Evolutionary conservation across 2,888 invertebrate genomes (phyloP), one percentile per base, ranked within the genome.

Genomic region (Drosophila parthenogenetica): DNA sequence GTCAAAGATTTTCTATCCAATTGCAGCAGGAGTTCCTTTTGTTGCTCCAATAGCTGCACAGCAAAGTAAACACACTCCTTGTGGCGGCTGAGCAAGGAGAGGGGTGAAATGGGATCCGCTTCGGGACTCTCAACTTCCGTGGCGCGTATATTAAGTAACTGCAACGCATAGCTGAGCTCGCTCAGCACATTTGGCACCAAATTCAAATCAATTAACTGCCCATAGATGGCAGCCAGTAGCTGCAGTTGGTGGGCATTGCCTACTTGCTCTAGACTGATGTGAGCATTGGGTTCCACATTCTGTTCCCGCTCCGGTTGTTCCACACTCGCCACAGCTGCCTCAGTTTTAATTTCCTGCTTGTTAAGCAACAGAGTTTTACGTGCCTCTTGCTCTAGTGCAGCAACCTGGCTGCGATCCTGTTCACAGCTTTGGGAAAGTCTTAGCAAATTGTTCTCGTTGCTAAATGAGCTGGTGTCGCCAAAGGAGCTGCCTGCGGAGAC

Each of bases 41-140:
- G 94, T 25, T 93, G 92, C 90, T 94, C 94, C 29, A 97, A 91
- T 1, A 95, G 94, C 62, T 93, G 93, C 0, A 94, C 92, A 19
- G 96, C 94, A 93, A 97, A 97, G 92, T 95, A 97, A 3, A 96
- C 94, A 81, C 96, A 95, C 89, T 97, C 81, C 45, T 72, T 78
- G 13, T 71, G 58, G 1, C 48, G 43, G 0, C 48, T 17, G 0
- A 84, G 40, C 0, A 66, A 5, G 0, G 55, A 40, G 2, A 82
- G 29, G 0, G 66, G 48, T 0, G 42, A 13, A 5, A 39, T 7
- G 19, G 11, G 1, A 5, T 16, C 13, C 11, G 16, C 3, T 1
- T 45, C 10, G 5, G 69, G 13, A 13, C 32, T 53, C 10, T 55
- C 22, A 10, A 35, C 5, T 1, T 46, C 60, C 8, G 14, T 13